Evolutionary conservation across 2,113 vertebrate genomes (phyloP).

Genomic region (Prolemur simus): DNA sequence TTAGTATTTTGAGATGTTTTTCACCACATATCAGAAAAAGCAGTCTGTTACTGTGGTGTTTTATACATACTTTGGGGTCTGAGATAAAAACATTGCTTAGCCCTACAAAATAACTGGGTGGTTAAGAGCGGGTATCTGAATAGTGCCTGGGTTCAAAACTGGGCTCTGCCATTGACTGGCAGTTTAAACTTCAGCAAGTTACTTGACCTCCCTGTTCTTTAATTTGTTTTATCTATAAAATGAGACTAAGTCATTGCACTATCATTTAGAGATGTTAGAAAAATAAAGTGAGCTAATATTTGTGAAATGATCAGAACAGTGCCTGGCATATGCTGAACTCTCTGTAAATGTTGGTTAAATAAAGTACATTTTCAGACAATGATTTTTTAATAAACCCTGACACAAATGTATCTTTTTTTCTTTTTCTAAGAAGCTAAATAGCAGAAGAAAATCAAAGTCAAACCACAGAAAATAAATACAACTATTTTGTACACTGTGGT

Average conservation of each 20-base stretch:
- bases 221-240: background rate
- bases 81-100: background rate
- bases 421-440: background rate
- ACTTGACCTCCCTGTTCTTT: background rate
- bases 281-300: background rate
- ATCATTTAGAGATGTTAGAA: background rate
- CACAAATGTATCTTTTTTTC: background rate
- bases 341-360: background rate
- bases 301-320: background rate
- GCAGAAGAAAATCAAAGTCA: conserved; percentile 14
- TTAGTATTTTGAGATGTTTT: background rate
- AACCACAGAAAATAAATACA: background rate
- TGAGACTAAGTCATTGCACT: background rate
- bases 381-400: background rate
- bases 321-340: background rate
- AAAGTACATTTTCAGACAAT: background rate
- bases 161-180: background rate
- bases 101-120: background rate
- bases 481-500: background rate
- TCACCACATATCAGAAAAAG: background rate
- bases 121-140: background rate
- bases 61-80: background rate
- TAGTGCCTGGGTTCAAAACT: background rate
- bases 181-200: background rate
- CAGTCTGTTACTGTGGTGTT: background rate